Evolutionary conservation across 1,140 invertebrate species (phyloP).

Genomic region (Phenacoccus solenopsis): DNA sequence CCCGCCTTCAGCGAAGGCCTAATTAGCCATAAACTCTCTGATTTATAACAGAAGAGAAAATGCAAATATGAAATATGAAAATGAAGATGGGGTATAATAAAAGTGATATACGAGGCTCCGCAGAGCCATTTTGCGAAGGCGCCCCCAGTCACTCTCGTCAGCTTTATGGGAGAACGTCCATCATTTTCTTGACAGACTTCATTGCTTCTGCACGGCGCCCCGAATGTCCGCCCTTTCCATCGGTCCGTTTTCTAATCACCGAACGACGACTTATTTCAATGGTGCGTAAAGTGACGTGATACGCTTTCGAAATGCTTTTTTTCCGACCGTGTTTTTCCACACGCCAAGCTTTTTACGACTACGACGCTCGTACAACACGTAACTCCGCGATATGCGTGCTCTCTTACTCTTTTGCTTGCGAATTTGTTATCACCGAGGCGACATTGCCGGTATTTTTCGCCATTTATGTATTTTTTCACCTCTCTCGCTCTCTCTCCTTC

Average conservation of each 20-base stretch:
- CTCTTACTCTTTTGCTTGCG: no score
- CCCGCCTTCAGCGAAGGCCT: conserved; percentile 36
- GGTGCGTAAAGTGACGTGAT: conserved; percentile 17
- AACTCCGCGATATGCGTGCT: no score
- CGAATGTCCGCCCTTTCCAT: conserved; percentile 1
- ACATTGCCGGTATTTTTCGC: no score
- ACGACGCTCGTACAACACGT: no score
- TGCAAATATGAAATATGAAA: conserved; percentile 71
- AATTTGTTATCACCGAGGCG: no score
- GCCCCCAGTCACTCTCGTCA: conserved; percentile 42
- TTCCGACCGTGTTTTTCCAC: not conserved
- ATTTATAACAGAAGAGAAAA: conserved; percentile 45
- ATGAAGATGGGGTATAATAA: conserved; percentile 63
- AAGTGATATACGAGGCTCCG: conserved; percentile 61
- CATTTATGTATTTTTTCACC: no score
- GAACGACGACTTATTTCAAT: conserved; percentile 17
- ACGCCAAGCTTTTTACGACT: no score
- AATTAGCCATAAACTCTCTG: conserved; percentile 54
- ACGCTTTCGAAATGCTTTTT: conserved; percentile 13
- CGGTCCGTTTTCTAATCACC: conserved; percentile 14
- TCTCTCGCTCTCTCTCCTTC: no score
- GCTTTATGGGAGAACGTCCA: conserved; percentile 48
- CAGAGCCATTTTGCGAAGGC: conserved; percentile 56
- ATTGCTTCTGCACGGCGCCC: conserved; percentile 35
- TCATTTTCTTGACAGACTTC: conserved; percentile 49